Conservation (phyloP, 2,797 vertebrate genomes). For the Merluccius polli region DNA sequence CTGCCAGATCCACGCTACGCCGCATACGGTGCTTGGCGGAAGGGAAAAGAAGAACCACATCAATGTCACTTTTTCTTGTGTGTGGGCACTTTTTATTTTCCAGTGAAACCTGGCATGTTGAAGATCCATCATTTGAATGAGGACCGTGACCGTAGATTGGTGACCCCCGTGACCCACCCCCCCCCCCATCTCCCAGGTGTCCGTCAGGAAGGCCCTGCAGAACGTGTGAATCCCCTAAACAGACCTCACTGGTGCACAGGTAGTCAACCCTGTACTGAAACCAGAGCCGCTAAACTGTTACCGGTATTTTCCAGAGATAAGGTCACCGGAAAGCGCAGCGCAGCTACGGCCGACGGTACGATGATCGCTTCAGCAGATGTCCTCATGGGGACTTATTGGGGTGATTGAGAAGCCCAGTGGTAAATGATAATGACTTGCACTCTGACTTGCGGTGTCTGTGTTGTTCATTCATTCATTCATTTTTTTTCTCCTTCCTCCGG, state of each 20-base stretch:
- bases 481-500: neutral
- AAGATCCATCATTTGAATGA: conserved; percentile 47
- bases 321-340: neutral
- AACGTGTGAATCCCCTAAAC: conserved; percentile 37
- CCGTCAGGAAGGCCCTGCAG: conserved; percentile 33
- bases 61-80: neutral
- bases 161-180: conserved; percentile 68
- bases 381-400: neutral
- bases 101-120: conserved; percentile 73
- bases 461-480: neutral
- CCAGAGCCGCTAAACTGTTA: neutral
- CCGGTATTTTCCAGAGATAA: neutral
- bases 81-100: neutral
- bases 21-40: neutral
- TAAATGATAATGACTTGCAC: neutral
- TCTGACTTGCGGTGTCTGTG: too few species aligned
- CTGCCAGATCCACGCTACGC: neutral
- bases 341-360: too few species aligned
- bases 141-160: conserved; percentile 52
- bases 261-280: neutral
- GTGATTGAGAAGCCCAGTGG: neutral
- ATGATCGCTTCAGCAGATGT: neutral
- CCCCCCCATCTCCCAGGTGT: conserved; percentile 70
- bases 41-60: neutral
- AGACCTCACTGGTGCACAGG: conserved; percentile 6